Percentiles rank a stretch among this genome's conserved stretches.
Evolutionary conservation across 2,797 vertebrate species (phyloP).

Genomic region (Gallirallus australis): DNA sequence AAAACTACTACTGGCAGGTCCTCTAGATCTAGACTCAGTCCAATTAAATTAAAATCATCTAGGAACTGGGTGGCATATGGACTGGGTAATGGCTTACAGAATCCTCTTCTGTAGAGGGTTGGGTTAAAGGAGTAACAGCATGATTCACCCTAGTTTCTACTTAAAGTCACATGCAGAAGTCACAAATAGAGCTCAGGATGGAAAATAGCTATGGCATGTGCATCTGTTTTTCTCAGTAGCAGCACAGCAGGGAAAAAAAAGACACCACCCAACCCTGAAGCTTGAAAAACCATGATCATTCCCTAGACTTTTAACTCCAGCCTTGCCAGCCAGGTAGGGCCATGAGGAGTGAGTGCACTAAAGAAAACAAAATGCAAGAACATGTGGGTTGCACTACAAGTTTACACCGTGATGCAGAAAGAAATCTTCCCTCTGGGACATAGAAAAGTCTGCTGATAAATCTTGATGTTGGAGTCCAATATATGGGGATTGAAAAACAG

Average conservation of each 20-base stretch:
- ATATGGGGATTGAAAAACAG: not conserved
- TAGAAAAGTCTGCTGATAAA: not conserved
- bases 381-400: not conserved
- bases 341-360: not conserved
- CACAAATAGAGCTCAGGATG: constrained; percentile 16
- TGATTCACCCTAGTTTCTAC: constrained; percentile 3
- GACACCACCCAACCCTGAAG: not conserved
- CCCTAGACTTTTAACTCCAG: not conserved
- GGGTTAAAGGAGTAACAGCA: not conserved
- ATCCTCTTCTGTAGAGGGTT: not conserved
- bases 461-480: not conserved
- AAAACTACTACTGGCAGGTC: not conserved
- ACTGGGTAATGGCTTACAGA: not conserved
- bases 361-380: not conserved
- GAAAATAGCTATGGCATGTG: not conserved
- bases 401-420: not conserved
- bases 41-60: not conserved
- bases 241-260: not conserved
- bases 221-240: not conserved
- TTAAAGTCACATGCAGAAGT: constrained; percentile 10
- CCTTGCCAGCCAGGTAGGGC: not conserved
- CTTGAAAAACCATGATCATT: not conserved
- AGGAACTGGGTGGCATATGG: not conserved
- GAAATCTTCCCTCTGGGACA: not conserved
- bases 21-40: not conserved